A percentile compares a stretch with the other conserved stretches of the same genome.
phyloP scores from a whole-genome alignment of 2,888 invertebrate species.

The Busseola fusca region DNA sequence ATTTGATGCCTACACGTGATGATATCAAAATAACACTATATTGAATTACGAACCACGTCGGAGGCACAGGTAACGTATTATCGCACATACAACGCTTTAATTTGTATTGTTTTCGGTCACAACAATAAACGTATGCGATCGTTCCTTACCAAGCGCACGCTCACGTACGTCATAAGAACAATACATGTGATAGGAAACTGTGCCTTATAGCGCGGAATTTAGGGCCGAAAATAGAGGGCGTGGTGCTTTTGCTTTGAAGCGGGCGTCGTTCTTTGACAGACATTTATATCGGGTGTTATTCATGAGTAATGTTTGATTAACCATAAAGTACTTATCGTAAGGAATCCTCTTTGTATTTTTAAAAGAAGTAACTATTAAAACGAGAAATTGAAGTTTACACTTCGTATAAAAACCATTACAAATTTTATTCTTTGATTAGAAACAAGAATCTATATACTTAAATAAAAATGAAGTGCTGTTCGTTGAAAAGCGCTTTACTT shows the following conservation, averaged over 20 bases:
- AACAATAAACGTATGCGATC: constrained; percentile 59
- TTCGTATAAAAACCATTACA: not conserved
- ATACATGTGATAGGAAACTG: constrained; percentile 18
- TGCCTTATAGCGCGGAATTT: not conserved
- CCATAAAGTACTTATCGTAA: constrained; percentile 32
- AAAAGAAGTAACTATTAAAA: constrained; percentile 35
- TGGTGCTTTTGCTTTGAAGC: constrained; percentile 9
- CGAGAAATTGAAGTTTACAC: constrained; percentile 26
- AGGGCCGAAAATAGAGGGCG: constrained; percentile 8
- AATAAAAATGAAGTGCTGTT: not conserved
- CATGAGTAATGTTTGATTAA: constrained; percentile 60
- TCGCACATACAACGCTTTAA: constrained; percentile 61
- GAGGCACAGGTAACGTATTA: constrained; percentile 15
- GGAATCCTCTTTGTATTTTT: constrained; percentile 46
- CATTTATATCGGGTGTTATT: constrained; percentile 30
- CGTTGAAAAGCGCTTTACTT: not conserved
- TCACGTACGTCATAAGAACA: constrained; percentile 46
- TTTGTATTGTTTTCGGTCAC: constrained; percentile 70
- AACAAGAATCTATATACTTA: not conserved
- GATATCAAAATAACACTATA: not conserved
- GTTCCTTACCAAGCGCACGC: constrained; percentile 29
- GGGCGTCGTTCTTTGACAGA: constrained; percentile 12
- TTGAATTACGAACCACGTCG: constrained; percentile 13
- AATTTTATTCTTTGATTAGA: constrained; percentile 1
- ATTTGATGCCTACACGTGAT: not conserved